Evolutionary conservation across 2,113 vertebrate genomes (phyloP).

Genomic region (Cairina moschata): DNA sequence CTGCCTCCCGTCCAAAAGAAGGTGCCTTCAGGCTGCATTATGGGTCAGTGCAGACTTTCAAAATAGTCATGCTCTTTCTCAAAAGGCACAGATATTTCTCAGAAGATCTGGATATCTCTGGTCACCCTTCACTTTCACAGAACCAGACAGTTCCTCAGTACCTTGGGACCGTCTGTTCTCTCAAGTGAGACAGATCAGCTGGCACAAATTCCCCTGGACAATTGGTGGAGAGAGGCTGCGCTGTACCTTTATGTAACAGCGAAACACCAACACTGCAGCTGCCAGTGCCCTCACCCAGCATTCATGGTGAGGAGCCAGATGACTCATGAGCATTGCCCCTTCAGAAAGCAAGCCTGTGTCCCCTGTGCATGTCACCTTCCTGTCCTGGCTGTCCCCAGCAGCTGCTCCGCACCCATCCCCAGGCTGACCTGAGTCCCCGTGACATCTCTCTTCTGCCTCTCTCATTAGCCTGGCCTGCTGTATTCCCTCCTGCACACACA

Average conservation of each 20-base stretch:
- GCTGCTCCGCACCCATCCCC: accelerated
- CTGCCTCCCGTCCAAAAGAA: background rate
- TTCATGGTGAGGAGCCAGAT: accelerated
- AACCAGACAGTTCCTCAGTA: background rate
- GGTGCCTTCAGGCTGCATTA: background rate
- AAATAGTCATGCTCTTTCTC: background rate
- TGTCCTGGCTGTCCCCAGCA: accelerated
- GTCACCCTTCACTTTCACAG: background rate
- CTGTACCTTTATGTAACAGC: background rate
- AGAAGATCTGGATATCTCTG: background rate
- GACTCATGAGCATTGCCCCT: background rate
- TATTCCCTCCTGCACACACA: background rate
- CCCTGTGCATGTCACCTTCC: accelerated
- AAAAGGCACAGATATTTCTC: background rate
- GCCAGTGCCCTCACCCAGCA: background rate
- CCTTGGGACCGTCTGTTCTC: background rate
- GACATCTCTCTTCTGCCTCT: background rate
- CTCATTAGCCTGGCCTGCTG: accelerated
- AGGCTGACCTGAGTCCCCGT: accelerated
- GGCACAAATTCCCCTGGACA: background rate
- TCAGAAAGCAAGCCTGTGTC: background rate
- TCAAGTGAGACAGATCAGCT: background rate
- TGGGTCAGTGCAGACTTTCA: background rate
- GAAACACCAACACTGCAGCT: background rate
- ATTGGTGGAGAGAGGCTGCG: background rate